Percentiles rank a stretch among this genome's conserved stretches.
phyloP scores from a whole-genome alignment of 2,113 vertebrate species.

The Plectropomus leopardus region DNA sequence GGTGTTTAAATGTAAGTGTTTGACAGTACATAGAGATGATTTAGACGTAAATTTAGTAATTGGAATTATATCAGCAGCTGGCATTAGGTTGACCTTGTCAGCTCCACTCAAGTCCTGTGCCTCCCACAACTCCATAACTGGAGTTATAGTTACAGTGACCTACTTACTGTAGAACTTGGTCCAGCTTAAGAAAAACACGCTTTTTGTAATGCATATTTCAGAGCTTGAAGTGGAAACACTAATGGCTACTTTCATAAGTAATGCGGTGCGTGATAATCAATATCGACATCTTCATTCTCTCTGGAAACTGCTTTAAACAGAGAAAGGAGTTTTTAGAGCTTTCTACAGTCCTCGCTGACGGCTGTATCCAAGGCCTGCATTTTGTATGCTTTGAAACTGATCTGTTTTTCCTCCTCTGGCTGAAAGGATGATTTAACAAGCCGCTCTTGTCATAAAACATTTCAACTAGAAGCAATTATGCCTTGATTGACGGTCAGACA shows the following conservation, averaged over 20 bases:
- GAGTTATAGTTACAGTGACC: conserved; percentile 56
- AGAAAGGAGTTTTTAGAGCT: conserved; percentile 10
- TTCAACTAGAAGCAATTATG: not conserved
- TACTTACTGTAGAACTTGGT: conserved; percentile 62
- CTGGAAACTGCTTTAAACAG: conserved; percentile 11
- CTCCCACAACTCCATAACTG: conserved; percentile 46
- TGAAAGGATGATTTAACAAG: conserved; percentile 12
- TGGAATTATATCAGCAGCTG: conserved; percentile 26
- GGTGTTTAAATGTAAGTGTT: not conserved
- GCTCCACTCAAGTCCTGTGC: not conserved
- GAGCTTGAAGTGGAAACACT: conserved; percentile 2
- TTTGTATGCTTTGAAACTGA: not conserved
- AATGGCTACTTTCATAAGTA: conserved; percentile 18
- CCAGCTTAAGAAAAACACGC: conserved; percentile 53
- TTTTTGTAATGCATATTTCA: conserved; percentile 51
- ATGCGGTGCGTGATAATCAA: conserved; percentile 14
- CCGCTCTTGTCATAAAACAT: conserved; percentile 20
- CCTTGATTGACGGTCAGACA: conserved; percentile 20
- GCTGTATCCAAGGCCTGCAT: not conserved
- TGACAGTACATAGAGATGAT: not conserved
- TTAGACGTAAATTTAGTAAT: conserved; percentile 24
- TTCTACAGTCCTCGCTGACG: not conserved
- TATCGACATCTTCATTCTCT: conserved; percentile 9
- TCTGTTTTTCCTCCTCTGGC: conserved; percentile 1
- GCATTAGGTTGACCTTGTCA: conserved; percentile 35